Conservation (phyloP, 2,797 vertebrate genomes). For the Pogonophryne albipinna region DNA sequence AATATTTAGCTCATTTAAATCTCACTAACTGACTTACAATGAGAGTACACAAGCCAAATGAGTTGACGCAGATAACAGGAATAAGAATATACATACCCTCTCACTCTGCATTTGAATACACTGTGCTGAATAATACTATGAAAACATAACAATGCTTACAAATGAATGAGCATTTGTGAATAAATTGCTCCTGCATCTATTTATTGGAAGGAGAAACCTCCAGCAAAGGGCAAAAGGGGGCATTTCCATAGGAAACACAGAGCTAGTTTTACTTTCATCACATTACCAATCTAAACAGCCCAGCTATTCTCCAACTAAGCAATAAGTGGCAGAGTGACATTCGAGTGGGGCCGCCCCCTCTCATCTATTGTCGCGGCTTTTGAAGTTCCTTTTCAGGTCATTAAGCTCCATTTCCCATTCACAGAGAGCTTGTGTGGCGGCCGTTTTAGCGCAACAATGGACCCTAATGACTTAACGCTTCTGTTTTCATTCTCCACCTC, state of each 20-base stretch:
- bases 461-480: conserved; percentile 88
- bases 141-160: conserved; percentile 57
- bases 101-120: conserved; percentile 39
- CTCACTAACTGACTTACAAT: conserved; percentile 1
- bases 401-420: conserved; percentile 88
- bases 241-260: conserved; percentile 68
- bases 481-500: conserved; percentile 87
- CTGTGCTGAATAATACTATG: conserved; percentile 49
- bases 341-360: conserved; percentile 78
- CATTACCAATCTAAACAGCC: conserved; percentile 81
- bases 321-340: conserved; percentile 85
- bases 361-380: conserved; percentile 83
- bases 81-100: conserved; percentile 4
- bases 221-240: conserved; percentile 20
- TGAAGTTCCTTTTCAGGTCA: conserved; percentile 87
- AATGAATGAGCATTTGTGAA: conserved; percentile 55
- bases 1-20: conserved; percentile 29
- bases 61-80: conserved; percentile 9
- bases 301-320: conserved; percentile 76
- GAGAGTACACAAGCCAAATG: conserved; percentile 11
- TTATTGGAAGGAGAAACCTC: conserved; percentile 52
- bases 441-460: conserved; percentile 86
- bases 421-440: conserved; percentile 84
- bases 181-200: conserved; percentile 59
- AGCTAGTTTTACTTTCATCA: conserved; percentile 80